These are phyloP conservation scores for Littorina saxatilis DNA, from an alignment of 1,140 invertebrate genomes.

Conservation along the genomic window DNA sequence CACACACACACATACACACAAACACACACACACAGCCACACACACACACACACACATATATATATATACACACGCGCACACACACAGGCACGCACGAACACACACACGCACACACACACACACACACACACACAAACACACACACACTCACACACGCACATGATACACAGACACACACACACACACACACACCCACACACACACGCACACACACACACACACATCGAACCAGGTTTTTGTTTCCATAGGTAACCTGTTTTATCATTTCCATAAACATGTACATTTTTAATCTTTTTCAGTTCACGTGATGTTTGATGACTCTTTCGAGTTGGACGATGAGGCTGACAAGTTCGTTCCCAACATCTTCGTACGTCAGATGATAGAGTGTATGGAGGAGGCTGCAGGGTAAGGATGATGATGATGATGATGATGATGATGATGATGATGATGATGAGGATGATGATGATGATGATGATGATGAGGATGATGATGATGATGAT, in stretches of 20 bases:
- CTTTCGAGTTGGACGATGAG: slow-evolving; percentile 94
- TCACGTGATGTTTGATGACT: slow-evolving; percentile 99
- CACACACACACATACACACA: background rate
- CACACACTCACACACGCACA: background rate
- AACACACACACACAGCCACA: background rate
- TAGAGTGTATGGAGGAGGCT: slow-evolving; percentile 95
- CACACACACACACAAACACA: background rate
- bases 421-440: slow-evolving; percentile 8
- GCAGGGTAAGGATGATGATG: slow-evolving; percentile 80
- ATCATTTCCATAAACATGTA: background rate
- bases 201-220: background rate
- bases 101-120: slow-evolving; percentile 9
- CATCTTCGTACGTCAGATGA: slow-evolving; percentile 95
- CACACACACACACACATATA: slow-evolving; percentile 2
- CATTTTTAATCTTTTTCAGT: slow-evolving; percentile 76
- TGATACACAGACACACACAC: slow-evolving; percentile 5
- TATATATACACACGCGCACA: background rate
- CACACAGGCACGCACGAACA: background rate
- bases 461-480: background rate
- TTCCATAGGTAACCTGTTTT: too few species aligned
- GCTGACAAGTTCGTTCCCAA: slow-evolving; percentile 97
- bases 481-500: background rate
- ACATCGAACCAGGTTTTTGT: background rate
- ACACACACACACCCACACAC: background rate
- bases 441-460: background rate